A percentile compares a stretch with the other conserved stretches of the same genome.
Evolutionary conservation across 2,113 vertebrate species (phyloP).

Genomic region (Heliornis fulica): DNA sequence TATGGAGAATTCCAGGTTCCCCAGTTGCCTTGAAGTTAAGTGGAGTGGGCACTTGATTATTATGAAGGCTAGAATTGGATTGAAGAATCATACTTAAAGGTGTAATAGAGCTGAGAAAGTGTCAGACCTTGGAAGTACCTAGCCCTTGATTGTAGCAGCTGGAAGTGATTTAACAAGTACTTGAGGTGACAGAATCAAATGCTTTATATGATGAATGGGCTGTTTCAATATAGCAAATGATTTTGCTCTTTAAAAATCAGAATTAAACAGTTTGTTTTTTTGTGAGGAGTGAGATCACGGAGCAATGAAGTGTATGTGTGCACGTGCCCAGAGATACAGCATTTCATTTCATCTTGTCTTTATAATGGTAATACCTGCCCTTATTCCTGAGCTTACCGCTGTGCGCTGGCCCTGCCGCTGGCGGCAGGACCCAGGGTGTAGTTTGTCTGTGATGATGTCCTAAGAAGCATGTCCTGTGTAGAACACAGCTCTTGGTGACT

Average conservation of each 20-base stretch:
- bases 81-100: conserved; percentile 79
- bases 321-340: not conserved
- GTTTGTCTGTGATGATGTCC: not conserved
- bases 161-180: conserved; percentile 84
- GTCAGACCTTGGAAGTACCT: conserved; percentile 80
- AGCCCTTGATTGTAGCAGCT: conserved; percentile 82
- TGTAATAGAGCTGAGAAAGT: conserved; percentile 78
- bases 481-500: not conserved
- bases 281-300: not conserved
- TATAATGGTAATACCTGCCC: not conserved
- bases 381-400: not conserved
- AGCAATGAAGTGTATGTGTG: not conserved
- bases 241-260: conserved; percentile 81
- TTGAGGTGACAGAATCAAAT: conserved; percentile 81
- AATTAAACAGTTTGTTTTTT: conserved; percentile 75
- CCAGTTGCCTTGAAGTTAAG: conserved; percentile 74
- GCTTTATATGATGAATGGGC: conserved; percentile 80
- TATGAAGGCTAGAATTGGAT: conserved; percentile 79
- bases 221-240: conserved; percentile 79
- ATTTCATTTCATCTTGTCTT: not conserved
- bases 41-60: conserved; percentile 84
- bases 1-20: conserved; percentile 69
- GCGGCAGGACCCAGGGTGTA: not conserved
- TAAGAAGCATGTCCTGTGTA: not conserved
- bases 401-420: not conserved